A percentile compares a stretch with the other conserved stretches of the same genome.
Conservation (phyloP, 2,888 invertebrate species). For the Stegana nigrithorax region DNA sequence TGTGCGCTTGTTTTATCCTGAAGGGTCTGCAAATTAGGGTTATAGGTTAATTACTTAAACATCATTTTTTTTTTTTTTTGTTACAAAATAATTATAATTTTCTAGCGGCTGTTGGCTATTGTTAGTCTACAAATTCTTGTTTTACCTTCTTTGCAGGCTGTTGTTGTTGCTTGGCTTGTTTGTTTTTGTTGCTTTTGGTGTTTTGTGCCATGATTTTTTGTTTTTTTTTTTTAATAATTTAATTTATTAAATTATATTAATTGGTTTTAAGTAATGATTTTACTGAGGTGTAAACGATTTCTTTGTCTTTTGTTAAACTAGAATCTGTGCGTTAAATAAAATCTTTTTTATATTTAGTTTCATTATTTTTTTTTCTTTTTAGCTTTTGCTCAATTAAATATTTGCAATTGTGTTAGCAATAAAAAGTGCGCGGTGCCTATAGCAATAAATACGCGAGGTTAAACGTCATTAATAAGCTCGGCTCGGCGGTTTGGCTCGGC, state of each 20-base stretch:
- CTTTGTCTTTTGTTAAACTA: too few relatives aligned
- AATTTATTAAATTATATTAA: constrained; percentile 44
- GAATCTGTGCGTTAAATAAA: too few relatives aligned
- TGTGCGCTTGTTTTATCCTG: constrained; percentile 63
- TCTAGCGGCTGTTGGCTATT: constrained; percentile 16
- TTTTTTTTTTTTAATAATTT: constrained; percentile 35
- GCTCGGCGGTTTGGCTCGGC: too few relatives aligned
- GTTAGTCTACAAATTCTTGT: too few relatives aligned
- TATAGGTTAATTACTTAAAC: not conserved
- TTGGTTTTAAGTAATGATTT: not conserved
- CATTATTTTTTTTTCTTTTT: not conserved
- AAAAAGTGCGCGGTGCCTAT: not conserved
- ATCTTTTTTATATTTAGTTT: constrained; percentile 4
- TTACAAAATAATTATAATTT: not conserved
- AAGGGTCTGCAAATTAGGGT: constrained; percentile 42
- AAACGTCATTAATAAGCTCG: too few relatives aligned
- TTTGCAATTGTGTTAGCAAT: constrained; percentile 29
- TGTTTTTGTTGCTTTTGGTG: constrained; percentile 66
- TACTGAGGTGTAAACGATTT: not conserved
- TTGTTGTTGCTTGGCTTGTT: constrained; percentile 64
- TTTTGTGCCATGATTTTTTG: constrained; percentile 65
- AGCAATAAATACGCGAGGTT: too few relatives aligned
- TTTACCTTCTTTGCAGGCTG: constrained; percentile 64
- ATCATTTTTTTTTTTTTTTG: not conserved
- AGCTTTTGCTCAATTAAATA: not conserved